Percentiles rank a stretch among this genome's conserved stretches.
Conservation (phyloP, 2,113 vertebrate genomes). For the Clarias magur region DNA sequence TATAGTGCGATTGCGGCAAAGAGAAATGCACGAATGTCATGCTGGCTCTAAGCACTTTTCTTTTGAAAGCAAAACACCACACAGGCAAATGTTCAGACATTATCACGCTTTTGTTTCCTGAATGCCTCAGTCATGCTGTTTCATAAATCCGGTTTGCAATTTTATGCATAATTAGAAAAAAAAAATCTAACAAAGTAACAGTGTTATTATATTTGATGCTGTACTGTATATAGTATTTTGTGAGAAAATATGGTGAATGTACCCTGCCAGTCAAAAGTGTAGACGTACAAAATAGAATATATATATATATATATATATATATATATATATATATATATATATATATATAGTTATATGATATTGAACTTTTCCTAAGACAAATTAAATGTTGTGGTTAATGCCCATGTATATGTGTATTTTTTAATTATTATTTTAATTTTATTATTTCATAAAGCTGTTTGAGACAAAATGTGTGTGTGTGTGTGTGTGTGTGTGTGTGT, state of each 20-base stretch:
- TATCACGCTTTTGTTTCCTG: constrained; percentile 1
- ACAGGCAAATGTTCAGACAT: not conserved
- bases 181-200: not conserved
- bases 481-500: not conserved
- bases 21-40: constrained; percentile 24
- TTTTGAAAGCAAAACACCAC: constrained; percentile 2
- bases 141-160: not conserved
- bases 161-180: constrained; percentile 8
- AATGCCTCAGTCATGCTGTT: constrained; percentile 9
- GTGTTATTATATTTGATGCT: not conserved
- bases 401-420: not conserved
- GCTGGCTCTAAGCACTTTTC: constrained; percentile 20
- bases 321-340: not conserved
- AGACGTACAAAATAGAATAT: not conserved
- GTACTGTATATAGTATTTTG: not conserved
- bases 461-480: not conserved
- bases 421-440: not conserved
- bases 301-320: not conserved
- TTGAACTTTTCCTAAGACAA: not conserved
- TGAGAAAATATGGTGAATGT: not conserved
- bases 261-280: not conserved
- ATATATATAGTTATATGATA: not conserved
- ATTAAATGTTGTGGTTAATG: not conserved
- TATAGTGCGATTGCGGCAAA: constrained; percentile 9
- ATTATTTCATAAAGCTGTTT: not conserved